Evolutionary conservation across 2,797 vertebrate genomes (phyloP), one percentile per base, ranked within the genome.

Genomic region (Chiloscyllium punctatum): DNA sequence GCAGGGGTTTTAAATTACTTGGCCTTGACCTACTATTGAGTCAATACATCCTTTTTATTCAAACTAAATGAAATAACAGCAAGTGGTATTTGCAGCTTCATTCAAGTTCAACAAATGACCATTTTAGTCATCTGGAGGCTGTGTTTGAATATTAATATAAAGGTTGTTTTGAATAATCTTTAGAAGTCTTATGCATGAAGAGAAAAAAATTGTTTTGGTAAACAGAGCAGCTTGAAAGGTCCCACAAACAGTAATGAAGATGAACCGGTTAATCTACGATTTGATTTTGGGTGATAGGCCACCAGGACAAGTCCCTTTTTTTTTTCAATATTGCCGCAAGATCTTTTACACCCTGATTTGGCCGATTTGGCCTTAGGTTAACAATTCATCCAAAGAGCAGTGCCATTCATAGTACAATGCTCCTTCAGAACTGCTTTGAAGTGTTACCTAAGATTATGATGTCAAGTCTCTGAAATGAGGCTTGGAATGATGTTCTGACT

Each of bases 81-180:
- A 94, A 94, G 42, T 72, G 42, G 4, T 48, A 53, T 94, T 72
- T 92, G 90, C 7, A n/a, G 13, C 33, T 94, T 94, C 69, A 53
- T 71, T 69, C 23, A 94, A 30, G 91, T 48, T 42, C 3, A 37
- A 48, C 25, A 23, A 94, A 69, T 94, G n/a, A 94, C 71, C 92
- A 94, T 69, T 66, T 68, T 37, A 48, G 27, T 68, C 6, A 37
- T 37, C 23, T 6, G 37, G n/a, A 42, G 62, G 18, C 15, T 91
- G 18, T 57, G 30, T 91, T 91, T 66, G n/a, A 91, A 62, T 91
- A 25, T 91, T 66, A 91, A 66, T 16, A 90, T 57, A 91, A 62
- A 91, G 30, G 57, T 91, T 91, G 30, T 66, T 91, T 91, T 91
- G 88, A 91, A 91, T 66, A 21, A 30, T 91, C 88, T 53, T 53